A percentile compares a stretch with the other conserved stretches of the same genome.
These are phyloP conservation scores for Romanogobio albipinnatus DNA, from an alignment of 2,113 vertebrate species.

Conservation along the genomic window DNA sequence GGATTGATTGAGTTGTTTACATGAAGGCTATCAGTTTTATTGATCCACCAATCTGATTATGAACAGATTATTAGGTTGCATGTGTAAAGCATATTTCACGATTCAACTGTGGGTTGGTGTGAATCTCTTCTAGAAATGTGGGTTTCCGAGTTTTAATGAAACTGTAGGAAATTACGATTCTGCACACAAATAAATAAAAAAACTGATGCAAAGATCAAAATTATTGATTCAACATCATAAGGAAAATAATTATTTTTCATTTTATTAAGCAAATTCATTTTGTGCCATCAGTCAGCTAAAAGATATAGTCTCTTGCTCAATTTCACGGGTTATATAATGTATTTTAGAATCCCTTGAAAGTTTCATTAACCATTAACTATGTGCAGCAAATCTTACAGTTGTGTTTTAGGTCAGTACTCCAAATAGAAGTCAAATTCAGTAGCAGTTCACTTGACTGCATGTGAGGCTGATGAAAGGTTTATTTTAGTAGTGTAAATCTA, in stretches of 20 bases:
- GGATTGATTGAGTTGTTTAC: background rate
- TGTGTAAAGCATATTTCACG: background rate
- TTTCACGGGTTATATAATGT: background rate
- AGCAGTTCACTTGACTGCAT: slow-evolving; percentile 6
- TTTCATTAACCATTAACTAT: background rate
- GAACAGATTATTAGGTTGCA: background rate
- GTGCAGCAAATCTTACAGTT: background rate
- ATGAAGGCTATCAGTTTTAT: background rate
- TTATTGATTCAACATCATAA: background rate
- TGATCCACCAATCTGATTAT: background rate
- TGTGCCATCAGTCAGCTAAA: background rate
- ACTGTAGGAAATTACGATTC: background rate
- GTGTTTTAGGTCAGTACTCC: background rate
- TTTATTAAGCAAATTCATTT: background rate
- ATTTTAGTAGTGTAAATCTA: slow-evolving; percentile 48
- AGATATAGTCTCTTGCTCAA: background rate
- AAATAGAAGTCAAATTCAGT: slow-evolving; percentile 10
- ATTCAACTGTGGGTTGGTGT: background rate
- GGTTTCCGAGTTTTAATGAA: background rate
- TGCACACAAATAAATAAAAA: background rate
- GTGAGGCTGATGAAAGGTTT: slow-evolving; percentile 27
- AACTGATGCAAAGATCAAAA: background rate
- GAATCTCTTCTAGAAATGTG: background rate
- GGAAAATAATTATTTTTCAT: background rate
- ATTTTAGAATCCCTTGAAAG: background rate